Base-by-base conservation (phyloP, 2,113 vertebrate genomes). In the Microcebus tavaratra region DNA sequence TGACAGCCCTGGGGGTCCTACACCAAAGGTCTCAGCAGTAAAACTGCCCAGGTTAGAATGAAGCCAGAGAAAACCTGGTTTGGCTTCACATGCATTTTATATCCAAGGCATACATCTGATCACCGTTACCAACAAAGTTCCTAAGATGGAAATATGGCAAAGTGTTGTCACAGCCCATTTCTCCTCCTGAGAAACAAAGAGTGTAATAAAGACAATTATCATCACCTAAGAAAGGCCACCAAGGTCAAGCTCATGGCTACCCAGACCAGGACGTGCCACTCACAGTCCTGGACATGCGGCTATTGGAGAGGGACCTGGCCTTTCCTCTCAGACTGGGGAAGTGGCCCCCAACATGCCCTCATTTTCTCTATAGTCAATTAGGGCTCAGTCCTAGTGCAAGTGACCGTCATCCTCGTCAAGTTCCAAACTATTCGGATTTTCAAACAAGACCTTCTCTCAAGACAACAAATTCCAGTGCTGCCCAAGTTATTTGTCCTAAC, bases 181-280 rank as follows among this genome's bases (percentile, higher is more conserved):
- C n/a, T 92, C 68, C 65, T 50, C 36, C 91, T 42, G 20, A 76
- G 83, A 65, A 90, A 31, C n/a, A 75, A 8, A 9, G 14, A 75
- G 0, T n/a, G 0, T 31, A n/a, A 70, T 11, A 21, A 48, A n/a
- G 61, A 82, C n/a, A n/a, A 61, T 73, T 14, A 34, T 23, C 79
- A 42, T 14, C 45, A 42, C 83, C 31, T 17, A 18, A 84, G 23
- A 81, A 59, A 55, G 53, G 34, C 59, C 45, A 29, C 29, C 59
- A n/a, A 21, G 9, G 2, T 88, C 34, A 45, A 61, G 6, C 13
- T 20, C 25, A 1, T 2, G 6, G 14, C 23, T 50, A 0, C 1
- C 39, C n/a, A 88, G 31, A 50, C 36, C 3, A 29, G 31, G 6
- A 34, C 6, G 18, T n/a, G 25, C 23, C 39, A 20, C 59, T 97